Evolutionary conservation across 2,797 vertebrate genomes (phyloP).

Genomic region (Lepilemur septentrionalis): DNA sequence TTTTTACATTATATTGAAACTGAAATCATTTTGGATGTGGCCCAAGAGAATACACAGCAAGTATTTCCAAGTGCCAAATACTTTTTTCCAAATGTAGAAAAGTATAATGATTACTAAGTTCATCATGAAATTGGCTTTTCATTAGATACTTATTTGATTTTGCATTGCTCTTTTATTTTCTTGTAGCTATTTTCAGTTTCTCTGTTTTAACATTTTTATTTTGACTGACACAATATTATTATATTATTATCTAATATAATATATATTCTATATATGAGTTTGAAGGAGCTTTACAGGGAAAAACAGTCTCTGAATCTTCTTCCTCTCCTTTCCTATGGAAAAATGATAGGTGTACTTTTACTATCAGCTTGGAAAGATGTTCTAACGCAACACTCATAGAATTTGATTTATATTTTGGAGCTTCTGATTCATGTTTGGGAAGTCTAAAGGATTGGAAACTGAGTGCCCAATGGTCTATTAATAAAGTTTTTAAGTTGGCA

Average conservation of each 20-base stretch:
- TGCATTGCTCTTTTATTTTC: neutral
- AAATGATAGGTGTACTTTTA: neutral
- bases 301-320: neutral
- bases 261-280: neutral
- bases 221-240: neutral
- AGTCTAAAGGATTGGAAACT: neutral
- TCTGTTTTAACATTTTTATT: neutral
- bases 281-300: neutral
- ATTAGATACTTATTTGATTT: neutral
- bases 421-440: neutral
- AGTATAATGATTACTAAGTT: neutral
- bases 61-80: neutral
- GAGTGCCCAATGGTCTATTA: neutral
- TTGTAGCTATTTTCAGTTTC: neutral
- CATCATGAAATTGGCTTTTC: neutral
- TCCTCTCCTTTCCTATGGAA: neutral
- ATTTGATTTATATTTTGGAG: neutral
- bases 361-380: neutral
- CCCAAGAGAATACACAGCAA: neutral
- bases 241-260: neutral
- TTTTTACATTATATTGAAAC: neutral
- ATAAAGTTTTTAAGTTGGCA: neutral
- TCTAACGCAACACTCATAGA: neutral
- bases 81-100: neutral
- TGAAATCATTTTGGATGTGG: neutral